Base-by-base conservation (phyloP, 2,797 vertebrate species). In the Dromococcyx pavoninus region DNA sequence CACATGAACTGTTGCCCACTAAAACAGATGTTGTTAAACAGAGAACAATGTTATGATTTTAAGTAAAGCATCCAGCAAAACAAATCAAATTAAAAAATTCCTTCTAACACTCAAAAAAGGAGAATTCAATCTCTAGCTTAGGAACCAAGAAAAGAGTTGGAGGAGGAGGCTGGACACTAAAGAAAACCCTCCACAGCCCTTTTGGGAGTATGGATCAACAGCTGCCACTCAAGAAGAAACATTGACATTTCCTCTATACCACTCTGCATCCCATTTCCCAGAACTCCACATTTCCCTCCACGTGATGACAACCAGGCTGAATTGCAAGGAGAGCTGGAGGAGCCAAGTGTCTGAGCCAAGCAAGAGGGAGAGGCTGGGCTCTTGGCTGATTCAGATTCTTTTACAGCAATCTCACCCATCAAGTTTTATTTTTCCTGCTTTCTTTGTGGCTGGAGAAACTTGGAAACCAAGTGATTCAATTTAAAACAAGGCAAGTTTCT, bases 311-410 rank as follows among this genome's bases (percentile, higher is more conserved):
- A 17, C 33, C 43, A 23, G 78, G 60, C 48, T 73, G 82, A 28
- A 10, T 5, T 44, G 77, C 89, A 61, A 28, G 87, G 61, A 87
- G 70, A 54, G 77, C 77, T 77, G 76, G 35, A 87, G 83, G 21
- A 86, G 92, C 88, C 85, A 88, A 93, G 23, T 17, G 86, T 70
- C 86, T 10, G 76, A 93, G 92, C 50, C 92, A 95, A 85, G 73
- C 4, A 9, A 16, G 62, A 89, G 91, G 93, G 88, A 95, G 88
- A 88, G 92, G 91, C 93, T 17, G 44, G 78, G 74, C 71, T 84
- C 62, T 57, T 16, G 93, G 89, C 93, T 67, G 48, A 10, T 46
- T 28, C 11, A 66, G 74, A 50, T 66, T 83, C 93, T 46, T 78
- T 75, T 64, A 30, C 43, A 76, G 39, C 78, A 13, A 51, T 76